Evolutionary conservation across 2,113 vertebrate genomes (phyloP).

Genomic region (Bettongia penicillata): DNA sequence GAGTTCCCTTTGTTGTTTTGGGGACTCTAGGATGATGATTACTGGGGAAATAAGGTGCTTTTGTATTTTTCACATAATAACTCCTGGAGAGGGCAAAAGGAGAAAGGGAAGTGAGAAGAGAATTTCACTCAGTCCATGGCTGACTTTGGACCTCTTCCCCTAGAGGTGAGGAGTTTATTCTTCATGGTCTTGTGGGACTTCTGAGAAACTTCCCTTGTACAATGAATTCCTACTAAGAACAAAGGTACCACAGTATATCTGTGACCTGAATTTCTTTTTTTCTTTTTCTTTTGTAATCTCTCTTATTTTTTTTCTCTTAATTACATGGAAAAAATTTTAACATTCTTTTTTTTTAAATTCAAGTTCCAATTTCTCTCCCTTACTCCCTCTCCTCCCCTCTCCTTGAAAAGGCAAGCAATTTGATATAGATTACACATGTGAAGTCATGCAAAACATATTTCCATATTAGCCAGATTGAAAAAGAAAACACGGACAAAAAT

Average conservation of each 20-base stretch:
- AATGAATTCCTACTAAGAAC: not conserved
- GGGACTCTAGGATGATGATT: not conserved
- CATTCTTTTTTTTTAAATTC: not conserved
- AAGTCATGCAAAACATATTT: not conserved
- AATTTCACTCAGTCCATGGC: not conserved
- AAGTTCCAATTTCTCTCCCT: not conserved
- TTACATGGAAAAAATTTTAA: not conserved
- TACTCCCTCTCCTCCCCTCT: not conserved
- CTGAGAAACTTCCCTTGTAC: not conserved
- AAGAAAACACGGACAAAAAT: not conserved
- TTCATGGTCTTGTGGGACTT: not conserved
- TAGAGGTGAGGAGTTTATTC: not conserved
- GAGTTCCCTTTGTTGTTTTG: not conserved
- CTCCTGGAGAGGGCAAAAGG: not conserved
- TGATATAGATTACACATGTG: not conserved
- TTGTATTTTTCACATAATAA: not conserved
- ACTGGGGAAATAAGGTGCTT: not conserved
- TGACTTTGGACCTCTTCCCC: not conserved
- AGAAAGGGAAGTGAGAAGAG: not conserved
- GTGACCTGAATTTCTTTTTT: not conserved
- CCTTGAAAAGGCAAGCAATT: not conserved
- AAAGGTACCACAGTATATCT: not conserved
- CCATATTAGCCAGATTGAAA: not conserved
- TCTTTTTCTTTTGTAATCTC: not conserved
- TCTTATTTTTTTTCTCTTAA: not conserved